A percentile compares a stretch with the other conserved stretches of the same genome.
phyloP scores from a whole-genome alignment of 2,888 invertebrate species.

The Ganaspis brasiliensis region DNA sequence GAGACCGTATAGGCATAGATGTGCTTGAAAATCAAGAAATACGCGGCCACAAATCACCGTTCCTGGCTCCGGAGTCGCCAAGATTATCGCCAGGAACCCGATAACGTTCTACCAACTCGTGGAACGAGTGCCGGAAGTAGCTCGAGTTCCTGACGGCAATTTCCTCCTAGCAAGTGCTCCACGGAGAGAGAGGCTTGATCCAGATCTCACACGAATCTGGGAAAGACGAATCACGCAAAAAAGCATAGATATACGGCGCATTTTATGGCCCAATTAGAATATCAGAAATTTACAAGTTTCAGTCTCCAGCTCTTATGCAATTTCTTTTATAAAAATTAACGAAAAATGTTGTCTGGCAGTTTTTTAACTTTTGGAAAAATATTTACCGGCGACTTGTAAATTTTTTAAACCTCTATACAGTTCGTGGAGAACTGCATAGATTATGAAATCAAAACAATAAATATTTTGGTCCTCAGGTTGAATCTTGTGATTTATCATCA shows the following conservation, averaged over 20 bases:
- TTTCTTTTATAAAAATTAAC: too few relatives aligned
- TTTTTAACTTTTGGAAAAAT: too few relatives aligned
- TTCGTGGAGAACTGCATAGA: too few relatives aligned
- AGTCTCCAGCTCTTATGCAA: too few relatives aligned
- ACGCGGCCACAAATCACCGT: constrained; percentile 65
- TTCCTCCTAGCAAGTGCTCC: constrained; percentile 68
- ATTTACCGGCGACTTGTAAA: too few relatives aligned
- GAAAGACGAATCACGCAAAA: constrained; percentile 22
- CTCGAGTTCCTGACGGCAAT: constrained; percentile 73
- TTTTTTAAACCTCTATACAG: too few relatives aligned
- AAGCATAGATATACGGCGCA: not conserved
- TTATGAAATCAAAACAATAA: too few relatives aligned
- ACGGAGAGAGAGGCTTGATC: constrained; percentile 52
- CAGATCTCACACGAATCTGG: constrained; percentile 43
- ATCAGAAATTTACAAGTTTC: too few relatives aligned
- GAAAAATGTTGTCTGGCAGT: too few relatives aligned
- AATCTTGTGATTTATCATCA: too few relatives aligned
- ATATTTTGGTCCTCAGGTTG: too few relatives aligned
- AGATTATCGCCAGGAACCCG: constrained; percentile 74
- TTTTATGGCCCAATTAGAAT: too few relatives aligned
- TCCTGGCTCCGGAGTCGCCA: constrained; percentile 51
- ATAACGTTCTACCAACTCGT: constrained; percentile 67
- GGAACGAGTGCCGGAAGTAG: constrained; percentile 70
- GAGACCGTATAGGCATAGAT: constrained; percentile 51
- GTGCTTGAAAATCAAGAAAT: constrained; percentile 63